Evolutionary conservation across 2,888 invertebrate species (phyloP).

Genomic region (Argyra leucocephala): DNA sequence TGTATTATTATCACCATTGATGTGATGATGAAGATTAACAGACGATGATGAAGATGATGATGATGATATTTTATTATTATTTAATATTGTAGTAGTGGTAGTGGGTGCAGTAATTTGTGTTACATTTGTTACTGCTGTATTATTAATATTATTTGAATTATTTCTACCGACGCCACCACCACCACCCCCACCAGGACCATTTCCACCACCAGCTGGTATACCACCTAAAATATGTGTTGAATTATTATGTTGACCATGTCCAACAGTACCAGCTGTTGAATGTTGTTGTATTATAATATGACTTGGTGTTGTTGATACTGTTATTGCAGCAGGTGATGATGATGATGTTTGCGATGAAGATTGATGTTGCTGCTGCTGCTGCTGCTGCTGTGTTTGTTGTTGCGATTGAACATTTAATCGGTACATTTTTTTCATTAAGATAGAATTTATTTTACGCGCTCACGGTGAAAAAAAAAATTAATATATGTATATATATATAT

Average conservation of each 20-base stretch:
- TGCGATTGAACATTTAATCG: background rate
- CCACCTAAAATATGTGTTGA: constrained; percentile 1
- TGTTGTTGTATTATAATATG: background rate
- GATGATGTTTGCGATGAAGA: background rate
- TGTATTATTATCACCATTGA: background rate
- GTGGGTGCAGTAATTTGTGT: too few relatives aligned
- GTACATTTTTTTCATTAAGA: background rate
- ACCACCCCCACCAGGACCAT: background rate
- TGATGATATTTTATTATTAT: background rate
- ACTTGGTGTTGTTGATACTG: background rate
- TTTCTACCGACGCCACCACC: background rate
- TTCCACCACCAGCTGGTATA: background rate
- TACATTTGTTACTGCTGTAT: background rate
- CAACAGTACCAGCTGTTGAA: background rate
- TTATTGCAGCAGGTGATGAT: background rate
- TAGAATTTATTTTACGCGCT: background rate
- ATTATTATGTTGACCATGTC: background rate
- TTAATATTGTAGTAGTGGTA: background rate
- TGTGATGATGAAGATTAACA: too few relatives aligned
- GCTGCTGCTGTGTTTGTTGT: background rate
- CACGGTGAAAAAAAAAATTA: background rate
- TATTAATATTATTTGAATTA: background rate
- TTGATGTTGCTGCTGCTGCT: background rate
- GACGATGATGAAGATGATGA: too few relatives aligned
- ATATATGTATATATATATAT: too few relatives aligned